Evolutionary conservation across 1,140 invertebrate genomes (phyloP).

Genomic region (Apolygus lucorum): DNA sequence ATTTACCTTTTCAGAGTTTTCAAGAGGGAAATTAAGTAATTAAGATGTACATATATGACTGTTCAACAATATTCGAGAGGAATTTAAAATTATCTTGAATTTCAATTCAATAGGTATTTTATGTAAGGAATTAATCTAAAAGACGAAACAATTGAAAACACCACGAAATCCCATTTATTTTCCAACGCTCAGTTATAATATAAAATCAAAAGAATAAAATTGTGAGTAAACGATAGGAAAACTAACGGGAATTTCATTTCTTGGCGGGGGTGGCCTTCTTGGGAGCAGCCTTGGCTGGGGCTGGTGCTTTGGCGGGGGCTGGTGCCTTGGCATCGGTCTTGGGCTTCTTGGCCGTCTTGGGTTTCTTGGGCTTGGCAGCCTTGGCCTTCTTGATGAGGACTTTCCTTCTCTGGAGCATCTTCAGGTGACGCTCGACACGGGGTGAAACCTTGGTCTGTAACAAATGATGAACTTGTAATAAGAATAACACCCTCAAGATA

Average conservation of each 20-base stretch:
- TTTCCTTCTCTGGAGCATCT: slow-evolving; percentile 44
- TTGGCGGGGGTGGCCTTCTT: slow-evolving; percentile 20
- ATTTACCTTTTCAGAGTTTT: too few relatives aligned
- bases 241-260: slow-evolving; percentile 14
- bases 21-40: too few relatives aligned
- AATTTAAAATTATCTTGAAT: too few relatives aligned
- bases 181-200: neutral
- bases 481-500: neutral
- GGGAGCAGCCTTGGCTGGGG: slow-evolving; percentile 17
- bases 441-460: slow-evolving; percentile 42
- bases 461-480: slow-evolving; percentile 22
- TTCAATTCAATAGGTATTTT: too few relatives aligned
- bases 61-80: too few relatives aligned
- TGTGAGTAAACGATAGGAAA: neutral
- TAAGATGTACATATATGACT: too few relatives aligned
- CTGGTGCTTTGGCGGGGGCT: slow-evolving; percentile 4
- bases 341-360: slow-evolving; percentile 38
- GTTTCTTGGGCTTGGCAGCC: slow-evolving; percentile 45
- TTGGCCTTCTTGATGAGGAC: slow-evolving; percentile 45
- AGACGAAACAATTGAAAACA: too few relatives aligned
- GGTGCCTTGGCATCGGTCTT: slow-evolving; percentile 31
- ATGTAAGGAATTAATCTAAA: too few relatives aligned
- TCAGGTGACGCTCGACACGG: slow-evolving; percentile 46
- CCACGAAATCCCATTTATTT: neutral
- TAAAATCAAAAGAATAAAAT: neutral